Evolutionary conservation across 1,140 invertebrate species (phyloP).

Genomic region (Pogonomyrmex californicus): DNA sequence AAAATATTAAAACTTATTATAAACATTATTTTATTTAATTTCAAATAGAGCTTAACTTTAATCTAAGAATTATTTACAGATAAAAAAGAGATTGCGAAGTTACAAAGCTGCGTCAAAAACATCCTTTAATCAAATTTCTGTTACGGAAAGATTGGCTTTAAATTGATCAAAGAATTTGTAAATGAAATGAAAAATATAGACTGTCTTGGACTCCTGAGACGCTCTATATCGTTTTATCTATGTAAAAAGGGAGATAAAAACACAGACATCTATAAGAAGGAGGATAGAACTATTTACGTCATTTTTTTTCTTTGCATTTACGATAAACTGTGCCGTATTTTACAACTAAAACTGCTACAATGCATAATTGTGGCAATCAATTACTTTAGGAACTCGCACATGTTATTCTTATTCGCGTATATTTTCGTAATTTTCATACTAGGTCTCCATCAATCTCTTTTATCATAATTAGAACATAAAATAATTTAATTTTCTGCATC

Average conservation of each 20-base stretch:
- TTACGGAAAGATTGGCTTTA: neutral
- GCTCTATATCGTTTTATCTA: neutral
- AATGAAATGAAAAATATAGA: neutral
- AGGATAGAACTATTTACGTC: neutral
- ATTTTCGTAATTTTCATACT: constrained; percentile 9
- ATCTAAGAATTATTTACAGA: neutral
- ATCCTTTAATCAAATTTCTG: neutral
- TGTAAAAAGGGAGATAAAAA: neutral
- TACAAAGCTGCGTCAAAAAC: neutral
- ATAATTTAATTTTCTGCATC: constrained; percentile 40
- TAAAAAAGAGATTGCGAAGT: neutral
- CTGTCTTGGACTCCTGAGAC: neutral
- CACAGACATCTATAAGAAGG: neutral
- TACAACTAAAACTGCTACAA: neutral
- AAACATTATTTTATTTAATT: neutral
- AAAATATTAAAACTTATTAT: constrained; percentile 20
- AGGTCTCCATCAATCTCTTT: neutral
- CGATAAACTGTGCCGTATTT: neutral
- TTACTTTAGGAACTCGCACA: constrained; percentile 13
- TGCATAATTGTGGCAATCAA: constrained; percentile 9
- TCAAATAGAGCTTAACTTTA: constrained; percentile 11
- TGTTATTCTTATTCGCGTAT: constrained; percentile 3
- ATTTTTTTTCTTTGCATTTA: neutral
- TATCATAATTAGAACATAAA: constrained; percentile 33
- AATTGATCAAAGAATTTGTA: constrained; percentile 29